These are phyloP conservation scores for Drosophila fungiperda DNA, from an alignment of 2,888 invertebrate genomes.

Conservation along the genomic window DNA sequence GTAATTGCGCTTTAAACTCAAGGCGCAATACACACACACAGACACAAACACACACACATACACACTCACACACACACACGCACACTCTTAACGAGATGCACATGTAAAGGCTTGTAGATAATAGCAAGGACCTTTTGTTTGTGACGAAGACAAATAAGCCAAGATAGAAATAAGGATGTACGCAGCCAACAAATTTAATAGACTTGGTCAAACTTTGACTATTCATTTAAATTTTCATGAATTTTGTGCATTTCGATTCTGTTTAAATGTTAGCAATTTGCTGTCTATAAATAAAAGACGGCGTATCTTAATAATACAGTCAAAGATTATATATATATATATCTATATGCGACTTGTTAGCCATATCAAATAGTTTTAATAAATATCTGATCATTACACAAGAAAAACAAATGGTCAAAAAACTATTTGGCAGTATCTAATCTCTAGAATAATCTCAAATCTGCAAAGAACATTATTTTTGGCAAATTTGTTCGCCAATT, in stretches of 20 bases:
- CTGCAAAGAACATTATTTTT: no score
- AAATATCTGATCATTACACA: not conserved
- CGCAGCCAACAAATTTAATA: not conserved
- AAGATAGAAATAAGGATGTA: not conserved
- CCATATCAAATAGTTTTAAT: not conserved
- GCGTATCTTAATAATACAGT: constrained; percentile 21
- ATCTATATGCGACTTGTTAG: not conserved
- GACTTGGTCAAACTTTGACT: constrained; percentile 23
- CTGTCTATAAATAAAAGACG: constrained; percentile 34
- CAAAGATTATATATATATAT: not conserved
- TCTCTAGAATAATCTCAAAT: no score
- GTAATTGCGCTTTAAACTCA: constrained; percentile 42
- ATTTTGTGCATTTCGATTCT: constrained; percentile 24
- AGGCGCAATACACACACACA: constrained; percentile 15
- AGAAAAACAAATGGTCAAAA: no score
- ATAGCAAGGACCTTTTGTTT: constrained; percentile 45
- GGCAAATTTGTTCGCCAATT: not conserved
- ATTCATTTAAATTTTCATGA: constrained; percentile 62
- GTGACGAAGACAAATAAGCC: constrained; percentile 7
- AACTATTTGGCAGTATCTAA: no score
- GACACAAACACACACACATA: not conserved
- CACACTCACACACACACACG: constrained; percentile 2
- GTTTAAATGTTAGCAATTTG: not conserved
- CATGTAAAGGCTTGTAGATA: constrained; percentile 26
- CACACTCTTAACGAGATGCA: not conserved